Base-by-base conservation (phyloP, 1,140 invertebrate species). In the Globodera rostochiensis region DNA sequence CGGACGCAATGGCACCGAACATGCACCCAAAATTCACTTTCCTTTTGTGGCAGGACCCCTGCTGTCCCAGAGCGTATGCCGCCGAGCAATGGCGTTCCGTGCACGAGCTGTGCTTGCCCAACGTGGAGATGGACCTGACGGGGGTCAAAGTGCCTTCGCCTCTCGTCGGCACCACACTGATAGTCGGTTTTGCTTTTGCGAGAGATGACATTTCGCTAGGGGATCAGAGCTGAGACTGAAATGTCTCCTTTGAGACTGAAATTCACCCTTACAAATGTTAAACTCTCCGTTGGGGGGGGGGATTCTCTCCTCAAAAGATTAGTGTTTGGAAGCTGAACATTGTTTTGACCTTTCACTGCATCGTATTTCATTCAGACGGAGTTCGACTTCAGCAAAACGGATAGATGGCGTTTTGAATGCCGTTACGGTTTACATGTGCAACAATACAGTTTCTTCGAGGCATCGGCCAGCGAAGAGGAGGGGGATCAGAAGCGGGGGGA, bases 91-190 rank as follows among this genome's bases (percentile, higher is more conserved):
- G 88, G 88, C 74, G 78, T 49, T 66, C 71, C 21, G 84, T 89
- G 11, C 84, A 89, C 74, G 88, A 89, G 57, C 75, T 89, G 15
- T 89, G 88, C 73, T 80, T 89, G 50, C 88, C 88, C 8, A 86
- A 89, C 71, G 85, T 89, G 21, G 73, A 85, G 7, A 79, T 88
- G 64, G 88, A 89, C 73, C 80, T 90, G 57, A 86, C 80, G 64
- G 79, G 75, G 4, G 82, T 89, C 36, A 84, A 80, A 78, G 85
- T 88, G 45, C 79, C 85, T 45, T 69, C 74, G n/a, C 74, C 77
- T 9, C 73, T 85, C 60, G 15, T 78, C 19, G 78, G 83, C 25
- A 85, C 77, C 15, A 67, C 78, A 21, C 47, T 77, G 11, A 73
- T 77, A 71, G 77, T 78, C 36, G 7, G 47, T 75, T 36, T 47